These are phyloP conservation scores for Mus spretus DNA, from an alignment of 2,797 vertebrate genomes.

Conservation along the genomic window DNA sequence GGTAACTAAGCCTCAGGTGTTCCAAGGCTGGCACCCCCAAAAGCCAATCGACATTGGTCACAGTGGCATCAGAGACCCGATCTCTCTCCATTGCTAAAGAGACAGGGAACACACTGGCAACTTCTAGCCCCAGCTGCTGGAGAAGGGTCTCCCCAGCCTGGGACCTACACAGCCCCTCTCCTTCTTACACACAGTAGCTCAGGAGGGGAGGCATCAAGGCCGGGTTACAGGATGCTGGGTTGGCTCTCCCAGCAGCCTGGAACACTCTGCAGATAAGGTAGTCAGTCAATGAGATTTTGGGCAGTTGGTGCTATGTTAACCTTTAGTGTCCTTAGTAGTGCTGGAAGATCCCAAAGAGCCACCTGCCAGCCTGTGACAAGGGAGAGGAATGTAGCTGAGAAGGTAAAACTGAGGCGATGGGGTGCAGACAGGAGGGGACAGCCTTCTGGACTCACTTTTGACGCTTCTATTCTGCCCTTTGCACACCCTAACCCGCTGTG, in stretches of 20 bases:
- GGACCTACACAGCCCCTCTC: fast-evolving
- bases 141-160: too few species aligned
- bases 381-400: neutral
- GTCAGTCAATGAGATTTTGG: neutral
- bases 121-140: neutral
- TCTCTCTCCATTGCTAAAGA: neutral
- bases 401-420: neutral
- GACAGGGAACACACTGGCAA: neutral
- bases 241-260: neutral
- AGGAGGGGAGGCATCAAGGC: neutral
- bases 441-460: neutral
- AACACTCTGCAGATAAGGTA: neutral
- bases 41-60: neutral
- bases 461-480: neutral
- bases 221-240: neutral
- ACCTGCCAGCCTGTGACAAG: neutral
- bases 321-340: neutral
- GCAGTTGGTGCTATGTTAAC: neutral
- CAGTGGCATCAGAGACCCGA: neutral
- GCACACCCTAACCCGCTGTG: neutral
- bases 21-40: neutral
- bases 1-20: neutral
- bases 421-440: neutral
- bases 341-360: neutral
- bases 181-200: neutral